Evolutionary conservation across 2,797 vertebrate genomes (phyloP).

Genomic region (Remorina albescens): DNA sequence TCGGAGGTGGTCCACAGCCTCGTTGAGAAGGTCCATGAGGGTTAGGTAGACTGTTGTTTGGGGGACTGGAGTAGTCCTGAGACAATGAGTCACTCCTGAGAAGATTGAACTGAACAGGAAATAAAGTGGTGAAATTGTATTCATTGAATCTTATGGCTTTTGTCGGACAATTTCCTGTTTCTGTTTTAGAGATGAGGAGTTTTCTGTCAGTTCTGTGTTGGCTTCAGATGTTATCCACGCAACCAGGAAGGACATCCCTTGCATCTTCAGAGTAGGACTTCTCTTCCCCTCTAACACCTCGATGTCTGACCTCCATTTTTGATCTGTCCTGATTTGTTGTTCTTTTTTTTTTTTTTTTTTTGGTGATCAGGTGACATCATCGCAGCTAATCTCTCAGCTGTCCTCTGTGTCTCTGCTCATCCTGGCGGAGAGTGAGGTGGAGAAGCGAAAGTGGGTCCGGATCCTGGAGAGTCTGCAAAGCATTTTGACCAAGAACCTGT

Average conservation of each 20-base stretch:
- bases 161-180: not conserved
- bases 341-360: too few relatives aligned
- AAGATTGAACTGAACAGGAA: not conserved
- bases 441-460: constrained; percentile 97
- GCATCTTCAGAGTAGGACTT: constrained; percentile 90
- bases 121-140: too few relatives aligned
- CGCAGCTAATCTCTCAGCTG: constrained; percentile 89
- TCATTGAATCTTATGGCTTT: too few relatives aligned
- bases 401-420: constrained; percentile 92
- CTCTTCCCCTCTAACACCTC: not conserved
- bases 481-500: constrained; percentile 93
- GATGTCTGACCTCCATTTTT: not conserved
- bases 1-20: not conserved
- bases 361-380: constrained; percentile 89
- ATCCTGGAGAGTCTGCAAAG: constrained; percentile 94
- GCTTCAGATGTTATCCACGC: constrained; percentile 97
- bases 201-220: constrained; percentile 95
- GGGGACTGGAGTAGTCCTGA: too few relatives aligned
- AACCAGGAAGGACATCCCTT: constrained; percentile 94
- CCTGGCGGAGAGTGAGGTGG: constrained; percentile 93
- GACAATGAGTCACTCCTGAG: too few relatives aligned
- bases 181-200: constrained; percentile 91
- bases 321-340: not conserved
- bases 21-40: too few relatives aligned
- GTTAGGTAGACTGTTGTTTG: too few relatives aligned